Conservation (phyloP, 2,113 vertebrate genomes). For the Capra hircus region DNA sequence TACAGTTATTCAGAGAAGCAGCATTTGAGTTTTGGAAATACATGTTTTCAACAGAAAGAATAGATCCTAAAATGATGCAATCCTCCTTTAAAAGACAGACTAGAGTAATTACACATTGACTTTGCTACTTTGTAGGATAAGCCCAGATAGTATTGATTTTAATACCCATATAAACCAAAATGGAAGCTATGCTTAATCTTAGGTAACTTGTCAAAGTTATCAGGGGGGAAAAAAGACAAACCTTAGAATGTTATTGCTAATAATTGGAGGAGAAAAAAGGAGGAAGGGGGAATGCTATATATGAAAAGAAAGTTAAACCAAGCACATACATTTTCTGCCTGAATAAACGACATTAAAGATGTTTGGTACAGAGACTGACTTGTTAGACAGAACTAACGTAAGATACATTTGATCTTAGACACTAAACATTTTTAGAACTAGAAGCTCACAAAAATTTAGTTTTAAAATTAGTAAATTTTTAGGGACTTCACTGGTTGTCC, state of each 20-base stretch:
- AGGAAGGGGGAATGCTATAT: neutral
- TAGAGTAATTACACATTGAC: neutral
- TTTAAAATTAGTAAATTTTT: neutral
- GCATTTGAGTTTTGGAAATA: conserved; percentile 6
- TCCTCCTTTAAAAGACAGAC: conserved; percentile 28
- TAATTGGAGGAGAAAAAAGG: neutral
- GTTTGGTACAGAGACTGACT: neutral
- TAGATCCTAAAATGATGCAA: neutral
- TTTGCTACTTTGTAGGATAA: neutral
- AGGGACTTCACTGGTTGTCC: neutral
- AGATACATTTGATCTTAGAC: neutral
- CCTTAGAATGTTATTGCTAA: neutral
- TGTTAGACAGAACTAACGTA: neutral
- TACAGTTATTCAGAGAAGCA: neutral
- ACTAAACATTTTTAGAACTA: conserved; percentile 16
- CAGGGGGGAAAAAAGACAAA: neutral
- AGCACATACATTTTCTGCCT: neutral
- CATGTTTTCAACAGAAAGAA: neutral
- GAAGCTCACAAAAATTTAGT: conserved; percentile 15
- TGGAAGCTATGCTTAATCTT: neutral
- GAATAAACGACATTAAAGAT: neutral
- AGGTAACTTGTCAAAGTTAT: neutral
- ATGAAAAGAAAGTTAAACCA: neutral
- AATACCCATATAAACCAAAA: neutral
- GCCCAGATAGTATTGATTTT: neutral